phyloP scores from a whole-genome alignment of 23 tunicate species.

The Halocynthia aurantium region DNA sequence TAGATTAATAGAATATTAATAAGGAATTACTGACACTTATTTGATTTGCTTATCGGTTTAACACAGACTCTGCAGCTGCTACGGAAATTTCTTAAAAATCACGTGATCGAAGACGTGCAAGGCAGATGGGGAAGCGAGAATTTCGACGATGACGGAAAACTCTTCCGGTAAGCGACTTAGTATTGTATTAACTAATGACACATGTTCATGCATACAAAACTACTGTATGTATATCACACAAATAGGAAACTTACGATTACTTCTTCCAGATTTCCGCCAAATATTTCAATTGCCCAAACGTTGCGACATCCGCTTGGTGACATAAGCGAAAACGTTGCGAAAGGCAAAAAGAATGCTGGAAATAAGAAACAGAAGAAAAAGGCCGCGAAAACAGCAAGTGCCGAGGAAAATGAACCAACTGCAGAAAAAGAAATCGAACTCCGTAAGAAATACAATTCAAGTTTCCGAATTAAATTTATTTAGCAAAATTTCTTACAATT shows the following conservation, averaged over 20 bases:
- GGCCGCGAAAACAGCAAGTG: not conserved
- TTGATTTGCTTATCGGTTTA: not conserved
- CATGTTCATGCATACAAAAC: too few relatives aligned
- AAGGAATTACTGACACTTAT: not conserved
- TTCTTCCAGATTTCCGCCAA: constrained; percentile 14
- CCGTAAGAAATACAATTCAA: not conserved
- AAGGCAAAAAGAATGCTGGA: not conserved
- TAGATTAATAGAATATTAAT: not conserved
- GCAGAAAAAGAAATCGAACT: not conserved
- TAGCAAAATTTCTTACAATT: not conserved
- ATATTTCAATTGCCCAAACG: not conserved
- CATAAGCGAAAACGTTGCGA: constrained; percentile 8
- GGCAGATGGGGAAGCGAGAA: constrained; percentile 63
- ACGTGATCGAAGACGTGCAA: constrained; percentile 72
- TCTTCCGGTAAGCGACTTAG: constrained; percentile 47
- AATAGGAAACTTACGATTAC: too few relatives aligned
- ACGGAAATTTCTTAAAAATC: constrained; percentile 67
- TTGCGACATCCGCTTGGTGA: constrained; percentile 14
- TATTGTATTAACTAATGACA: not conserved
- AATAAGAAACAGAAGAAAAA: not conserved
- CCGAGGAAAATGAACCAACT: not conserved
- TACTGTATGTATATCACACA: too few relatives aligned
- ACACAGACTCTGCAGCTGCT: constrained; percentile 69
- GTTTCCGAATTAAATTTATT: not conserved
- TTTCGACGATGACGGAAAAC: constrained; percentile 54